Conservation (phyloP, 2,113 vertebrate species). For the Oreochromis aureus region DNA sequence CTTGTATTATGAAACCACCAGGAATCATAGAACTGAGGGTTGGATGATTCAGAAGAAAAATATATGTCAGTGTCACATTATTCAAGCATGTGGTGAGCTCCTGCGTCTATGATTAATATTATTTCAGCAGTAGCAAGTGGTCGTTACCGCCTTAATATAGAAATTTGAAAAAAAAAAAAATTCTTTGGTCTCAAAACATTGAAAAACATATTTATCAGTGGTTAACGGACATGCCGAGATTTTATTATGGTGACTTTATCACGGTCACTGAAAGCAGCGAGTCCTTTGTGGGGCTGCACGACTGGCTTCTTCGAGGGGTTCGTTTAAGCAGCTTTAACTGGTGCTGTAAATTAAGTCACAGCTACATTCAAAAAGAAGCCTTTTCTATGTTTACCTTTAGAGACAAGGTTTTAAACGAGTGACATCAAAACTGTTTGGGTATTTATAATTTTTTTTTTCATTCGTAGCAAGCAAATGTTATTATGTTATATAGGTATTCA, state of each 20-base stretch:
- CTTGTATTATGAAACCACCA: background rate
- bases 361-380: background rate
- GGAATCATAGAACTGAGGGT: background rate
- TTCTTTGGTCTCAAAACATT: background rate
- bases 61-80: background rate
- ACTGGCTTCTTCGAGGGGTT: background rate
- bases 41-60: background rate
- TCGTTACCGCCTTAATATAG: background rate
- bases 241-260: background rate
- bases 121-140: background rate
- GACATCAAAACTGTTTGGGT: conserved; percentile 48
- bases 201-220: background rate
- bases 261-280: background rate
- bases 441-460: conserved; percentile 27
- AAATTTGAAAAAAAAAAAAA: background rate
- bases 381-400: conserved; percentile 46
- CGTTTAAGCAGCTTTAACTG: conserved; percentile 12
- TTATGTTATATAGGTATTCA: conserved; percentile 49
- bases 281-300: conserved; percentile 8
- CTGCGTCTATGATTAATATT: background rate
- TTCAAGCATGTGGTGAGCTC: background rate
- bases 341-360: conserved; percentile 22
- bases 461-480: conserved; percentile 46
- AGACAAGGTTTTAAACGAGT: conserved; percentile 31
- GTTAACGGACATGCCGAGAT: background rate